phyloP scores from a whole-genome alignment of 1,140 invertebrate species.

The Plectrocnemia conspersa region DNA sequence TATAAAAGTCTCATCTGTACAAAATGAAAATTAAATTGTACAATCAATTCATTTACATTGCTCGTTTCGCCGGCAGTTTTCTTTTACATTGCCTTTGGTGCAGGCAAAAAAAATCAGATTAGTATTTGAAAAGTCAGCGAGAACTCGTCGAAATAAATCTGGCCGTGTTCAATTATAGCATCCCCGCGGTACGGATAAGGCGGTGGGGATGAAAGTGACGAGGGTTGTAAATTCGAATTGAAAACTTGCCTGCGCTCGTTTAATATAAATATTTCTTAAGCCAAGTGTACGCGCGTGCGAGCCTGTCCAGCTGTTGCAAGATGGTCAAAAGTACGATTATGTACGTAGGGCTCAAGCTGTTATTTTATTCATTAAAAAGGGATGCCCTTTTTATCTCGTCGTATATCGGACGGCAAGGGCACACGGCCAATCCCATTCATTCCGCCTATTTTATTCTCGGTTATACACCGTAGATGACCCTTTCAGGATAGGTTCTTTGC shows the following conservation, averaged over 20 bases:
- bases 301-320: slow-evolving; percentile 23
- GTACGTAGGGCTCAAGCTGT: slow-evolving; percentile 17
- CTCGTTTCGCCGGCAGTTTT: no score
- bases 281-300: slow-evolving; percentile 13
- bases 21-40: no score
- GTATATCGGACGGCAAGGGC: no score
- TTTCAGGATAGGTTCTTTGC: slow-evolving; percentile 11
- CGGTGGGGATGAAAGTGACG: no score
- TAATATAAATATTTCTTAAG: slow-evolving; percentile 24
- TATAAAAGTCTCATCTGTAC: no score
- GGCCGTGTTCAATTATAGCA: slow-evolving; percentile 1
- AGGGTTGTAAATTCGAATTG: slow-evolving; percentile 13
- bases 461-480: slow-evolving; percentile 15
- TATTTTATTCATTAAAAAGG: slow-evolving; percentile 35
- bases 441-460: slow-evolving; percentile 16
- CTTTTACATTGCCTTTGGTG: no score
- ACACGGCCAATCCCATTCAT: slow-evolving; percentile 1
- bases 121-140: no score
- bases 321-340: slow-evolving; percentile 15
- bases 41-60: no score
- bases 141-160: slow-evolving; percentile 6
- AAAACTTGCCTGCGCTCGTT: slow-evolving; percentile 9
- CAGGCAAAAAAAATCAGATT: no score
- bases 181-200: background rate
- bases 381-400: slow-evolving; percentile 25